These are phyloP conservation scores for Dinocampus coccinellae DNA, from an alignment of 2,888 invertebrate genomes.

Conservation along the genomic window DNA sequence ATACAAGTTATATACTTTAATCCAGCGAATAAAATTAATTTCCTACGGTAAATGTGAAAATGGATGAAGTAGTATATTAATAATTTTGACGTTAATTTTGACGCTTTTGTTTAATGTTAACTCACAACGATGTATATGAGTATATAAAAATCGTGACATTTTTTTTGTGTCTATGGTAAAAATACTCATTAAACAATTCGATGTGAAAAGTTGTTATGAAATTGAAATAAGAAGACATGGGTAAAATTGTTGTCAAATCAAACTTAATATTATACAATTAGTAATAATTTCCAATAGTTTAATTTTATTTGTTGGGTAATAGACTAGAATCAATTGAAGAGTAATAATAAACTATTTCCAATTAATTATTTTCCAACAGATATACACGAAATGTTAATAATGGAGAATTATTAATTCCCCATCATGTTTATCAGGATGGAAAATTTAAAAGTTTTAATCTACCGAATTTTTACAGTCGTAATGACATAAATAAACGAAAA, in stretches of 20 bases:
- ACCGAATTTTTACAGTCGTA: conserved; percentile 68
- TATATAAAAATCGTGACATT: too few relatives aligned
- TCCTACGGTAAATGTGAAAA: not conserved
- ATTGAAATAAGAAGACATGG: not conserved
- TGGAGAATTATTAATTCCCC: conserved; percentile 70
- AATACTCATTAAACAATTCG: not conserved
- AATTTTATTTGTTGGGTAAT: too few relatives aligned
- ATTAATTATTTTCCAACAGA: conserved; percentile 52
- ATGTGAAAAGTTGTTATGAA: not conserved
- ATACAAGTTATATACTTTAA: not conserved
- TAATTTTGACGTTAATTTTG: not conserved
- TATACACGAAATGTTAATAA: conserved; percentile 70
- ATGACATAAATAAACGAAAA: conserved; percentile 44
- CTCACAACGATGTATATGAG: not conserved
- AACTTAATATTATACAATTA: not conserved
- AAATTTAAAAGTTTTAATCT: conserved; percentile 69
- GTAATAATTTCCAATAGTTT: not conserved
- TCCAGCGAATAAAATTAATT: not conserved
- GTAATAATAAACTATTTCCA: too few relatives aligned
- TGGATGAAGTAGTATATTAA: not conserved
- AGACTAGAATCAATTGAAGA: too few relatives aligned
- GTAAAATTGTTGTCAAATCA: not conserved
- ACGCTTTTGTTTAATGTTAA: not conserved
- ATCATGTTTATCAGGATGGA: conserved; percentile 67
- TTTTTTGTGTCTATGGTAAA: not conserved